Evolutionary conservation across 2,113 vertebrate species (phyloP), one percentile per base, ranked within the genome.

Genomic region (Struthio camelus): DNA sequence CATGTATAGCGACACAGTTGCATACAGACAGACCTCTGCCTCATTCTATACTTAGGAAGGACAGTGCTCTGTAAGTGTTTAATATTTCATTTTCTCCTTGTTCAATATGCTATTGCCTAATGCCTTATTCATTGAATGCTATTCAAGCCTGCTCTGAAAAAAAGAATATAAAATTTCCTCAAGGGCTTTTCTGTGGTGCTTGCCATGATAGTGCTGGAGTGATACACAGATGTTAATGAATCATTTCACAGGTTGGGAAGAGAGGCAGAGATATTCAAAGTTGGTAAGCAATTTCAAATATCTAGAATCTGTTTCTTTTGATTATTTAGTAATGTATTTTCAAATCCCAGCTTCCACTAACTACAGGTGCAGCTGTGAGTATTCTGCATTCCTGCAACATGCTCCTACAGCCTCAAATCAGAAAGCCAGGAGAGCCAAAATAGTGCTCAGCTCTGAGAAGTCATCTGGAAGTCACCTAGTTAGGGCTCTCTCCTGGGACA

Each of bases 71-170:
- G 48, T 73, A 92, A 17, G 42, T 83, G 58, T 92, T 95, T 76
- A 95, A 82, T 92, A 85, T 94, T 91, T 96, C 61, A 89, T 93
- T 89, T 40, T 80, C 89, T 73, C 51, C 58, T 71, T 80, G 73
- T 95, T 84, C 91, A 59, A 24, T 82, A 66, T 53, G 22, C 32
- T 65, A 70, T 71, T 95, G 66, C 27, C 44, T 85, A 85, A 87
- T 87, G 69, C 0, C 8, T 93, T 95, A 90, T 93, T 96, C 80
- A 87, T 77, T 7, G 62, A 89, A 59, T 16, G 15, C 18, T 46
- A 48, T 91, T 89, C 75, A 85, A 85, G 38, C 22, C 71, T 77
- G 14, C 48, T 80, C 66, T 87, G 80, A 76, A 83, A 73, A 89
- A 75, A 69, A 19, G 1, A 80, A 87, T 78, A 38, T 32, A 77